Base-by-base conservation (phyloP, 1,140 invertebrate species). In the Drosophila virilis region DNA sequence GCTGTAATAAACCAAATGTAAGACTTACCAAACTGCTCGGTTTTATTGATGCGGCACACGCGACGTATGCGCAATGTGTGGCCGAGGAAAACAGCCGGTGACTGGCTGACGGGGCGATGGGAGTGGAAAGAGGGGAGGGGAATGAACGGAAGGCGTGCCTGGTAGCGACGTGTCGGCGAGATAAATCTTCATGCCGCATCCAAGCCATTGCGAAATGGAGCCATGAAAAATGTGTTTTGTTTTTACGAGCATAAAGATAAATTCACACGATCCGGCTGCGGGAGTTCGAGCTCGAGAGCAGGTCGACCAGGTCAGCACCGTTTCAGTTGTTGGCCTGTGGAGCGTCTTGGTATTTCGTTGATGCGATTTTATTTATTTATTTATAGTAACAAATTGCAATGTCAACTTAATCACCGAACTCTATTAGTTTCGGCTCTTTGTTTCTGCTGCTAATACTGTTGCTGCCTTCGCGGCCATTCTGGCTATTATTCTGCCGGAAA, bases 171-270 rank as follows among this genome's bases (percentile, higher is more conserved):
- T 71, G 67, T 57, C 68, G 61, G 48, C 68, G 61, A 75, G 77
- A 89, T 88, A 88, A 88, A 89, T 89, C 79, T 86, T 83, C 79
- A 68, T 79, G 83, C 79, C 57, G 75, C 46, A 50, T 35, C 67
- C 62, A 54, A 15, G 43, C 61, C 58, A 69, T 62, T 48, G 42
- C 71, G 70, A 86, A 59, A 85, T 88, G 76, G 71, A 79, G 83
- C 72, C 83, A 86, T 86, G 83, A 86, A 88, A 86, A 79, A 86
- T 86, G 83, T 71, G n/a, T n/a, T n/a, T n/a, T n/a, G 86, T 70
- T 83, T 88, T 88, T 88, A 89, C 83, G 83, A 86, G 83, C 83
- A 86, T 77, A 77, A 89, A 89, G 83, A 86, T 86, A 88, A 86
- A 86, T 86, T 79, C 79, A 88, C 83, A 74, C 83, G 76, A 77